phyloP scores from a whole-genome alignment of 2,797 vertebrate genomes.

The Mus spretus region DNA sequence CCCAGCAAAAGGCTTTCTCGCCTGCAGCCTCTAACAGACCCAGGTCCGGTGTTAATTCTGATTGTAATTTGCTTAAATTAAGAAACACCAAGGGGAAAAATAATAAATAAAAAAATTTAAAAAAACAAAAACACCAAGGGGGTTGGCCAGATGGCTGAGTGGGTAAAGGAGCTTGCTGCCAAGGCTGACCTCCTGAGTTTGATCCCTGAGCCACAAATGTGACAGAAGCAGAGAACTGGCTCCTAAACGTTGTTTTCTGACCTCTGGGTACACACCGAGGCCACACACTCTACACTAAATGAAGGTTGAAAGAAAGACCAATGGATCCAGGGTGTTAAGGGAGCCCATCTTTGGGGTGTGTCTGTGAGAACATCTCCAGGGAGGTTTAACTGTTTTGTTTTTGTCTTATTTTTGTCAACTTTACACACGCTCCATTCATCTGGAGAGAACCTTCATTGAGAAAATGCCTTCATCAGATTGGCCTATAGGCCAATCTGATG shows the following conservation, averaged over 20 bases:
- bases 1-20: neutral
- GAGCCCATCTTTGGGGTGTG: neutral
- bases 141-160: neutral
- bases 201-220: neutral
- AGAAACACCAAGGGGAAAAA: neutral
- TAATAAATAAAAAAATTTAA: too few species aligned
- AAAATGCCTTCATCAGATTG: neutral
- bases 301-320: neutral
- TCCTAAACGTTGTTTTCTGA: neutral
- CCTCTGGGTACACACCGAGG: neutral
- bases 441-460: neutral
- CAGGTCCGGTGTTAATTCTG: neutral
- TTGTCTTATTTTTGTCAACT: neutral
- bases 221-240: neutral
- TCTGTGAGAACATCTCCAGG: neutral
- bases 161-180: neutral
- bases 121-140: neutral
- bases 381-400: neutral
- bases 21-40: slow-evolving; percentile 6
- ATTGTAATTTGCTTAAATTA: slow-evolving; percentile 8
- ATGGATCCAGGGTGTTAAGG: neutral
- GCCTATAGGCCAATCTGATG: neutral
- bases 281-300: neutral
- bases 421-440: neutral
- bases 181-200: neutral